Base-by-base conservation (phyloP, 2,797 vertebrate species). In the Melanogrammus aeglefinus region DNA sequence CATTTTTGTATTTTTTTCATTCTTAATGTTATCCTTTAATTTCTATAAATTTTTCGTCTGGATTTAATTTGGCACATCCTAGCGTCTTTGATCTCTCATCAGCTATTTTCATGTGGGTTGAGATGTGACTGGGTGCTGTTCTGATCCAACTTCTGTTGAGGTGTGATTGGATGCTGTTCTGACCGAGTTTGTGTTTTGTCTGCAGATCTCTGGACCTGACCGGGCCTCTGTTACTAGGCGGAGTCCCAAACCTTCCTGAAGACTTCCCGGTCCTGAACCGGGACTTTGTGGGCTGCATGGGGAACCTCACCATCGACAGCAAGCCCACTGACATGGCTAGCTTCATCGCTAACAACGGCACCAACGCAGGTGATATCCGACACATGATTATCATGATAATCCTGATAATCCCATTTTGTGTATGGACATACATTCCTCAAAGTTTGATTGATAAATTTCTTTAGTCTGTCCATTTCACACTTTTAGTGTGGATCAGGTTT, bases 301-400 rank as follows among this genome's bases (percentile, higher is more conserved):
- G 96, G 79, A 97, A 98, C 93, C 94, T 99, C 75, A 96, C 94
- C 24, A 95, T 99, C 0, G 98, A 99, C 81, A 96, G 92, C 92
- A 95, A 94, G 80, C 91, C 93, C 0, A 90, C 97, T 0, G 97
- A 99, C 91, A 98, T 99, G 98, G 97, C 96, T 18, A 92, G 95
- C 86, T 98, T 93, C 92, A 98, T 99, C 0, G 97, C 98, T 79
- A 99, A 99, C 88, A 99, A 99, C 0, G 98, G 98, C 91, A 99
- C 98, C 44, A 80, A 91, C 38, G 95, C 95, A 94, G 98, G 97
- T 99, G 2, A 47, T 86, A 66, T 31, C 0, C 27, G 16, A 12
- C 12, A 1, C 16, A 0, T 2, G 73, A 41, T 75, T 1, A 44
- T 13, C 41, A 44, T 44, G 38, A 9, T 10, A 39, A 39, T 10